phyloP scores from a whole-genome alignment of 2,113 vertebrate species.

The Chaetorhynchus papuensis region DNA sequence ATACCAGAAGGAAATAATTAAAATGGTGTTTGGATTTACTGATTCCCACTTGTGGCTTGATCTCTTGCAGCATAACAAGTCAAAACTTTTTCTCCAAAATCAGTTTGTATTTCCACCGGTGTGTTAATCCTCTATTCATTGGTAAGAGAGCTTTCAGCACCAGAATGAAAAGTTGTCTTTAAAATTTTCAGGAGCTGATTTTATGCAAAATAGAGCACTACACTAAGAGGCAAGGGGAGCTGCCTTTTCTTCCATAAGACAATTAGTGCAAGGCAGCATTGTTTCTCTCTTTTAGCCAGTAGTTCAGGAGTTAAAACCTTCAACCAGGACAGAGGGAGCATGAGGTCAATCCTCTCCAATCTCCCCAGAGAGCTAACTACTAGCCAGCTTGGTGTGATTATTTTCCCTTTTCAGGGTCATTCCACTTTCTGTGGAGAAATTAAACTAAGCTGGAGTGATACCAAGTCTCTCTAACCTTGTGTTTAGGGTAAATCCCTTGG shows the following conservation, averaged over 20 bases:
- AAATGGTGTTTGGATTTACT: neutral
- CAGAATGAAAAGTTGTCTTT: neutral
- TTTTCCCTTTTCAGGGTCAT: neutral
- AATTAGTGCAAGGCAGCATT: neutral
- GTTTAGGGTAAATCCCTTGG: neutral
- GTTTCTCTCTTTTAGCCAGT: neutral
- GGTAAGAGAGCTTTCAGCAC: neutral
- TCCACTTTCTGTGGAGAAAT: neutral
- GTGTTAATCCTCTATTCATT: neutral
- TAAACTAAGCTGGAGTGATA: neutral
- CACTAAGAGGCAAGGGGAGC: neutral
- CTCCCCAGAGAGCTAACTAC: neutral
- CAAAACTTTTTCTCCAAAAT: neutral
- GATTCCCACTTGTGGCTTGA: neutral
- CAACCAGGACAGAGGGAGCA: neutral
- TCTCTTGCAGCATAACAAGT: neutral
- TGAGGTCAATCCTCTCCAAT: neutral
- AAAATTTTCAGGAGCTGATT: neutral
- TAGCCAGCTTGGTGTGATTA: neutral
- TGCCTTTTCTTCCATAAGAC: neutral
- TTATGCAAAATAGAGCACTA: neutral
- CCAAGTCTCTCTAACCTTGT: fast-evolving
- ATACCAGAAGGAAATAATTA: neutral
- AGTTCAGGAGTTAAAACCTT: neutral
- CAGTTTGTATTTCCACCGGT: neutral